Percentiles rank a stretch among this genome's conserved stretches.
Conservation (phyloP, 2,888 invertebrate genomes). For the Octonoba sinensis region DNA sequence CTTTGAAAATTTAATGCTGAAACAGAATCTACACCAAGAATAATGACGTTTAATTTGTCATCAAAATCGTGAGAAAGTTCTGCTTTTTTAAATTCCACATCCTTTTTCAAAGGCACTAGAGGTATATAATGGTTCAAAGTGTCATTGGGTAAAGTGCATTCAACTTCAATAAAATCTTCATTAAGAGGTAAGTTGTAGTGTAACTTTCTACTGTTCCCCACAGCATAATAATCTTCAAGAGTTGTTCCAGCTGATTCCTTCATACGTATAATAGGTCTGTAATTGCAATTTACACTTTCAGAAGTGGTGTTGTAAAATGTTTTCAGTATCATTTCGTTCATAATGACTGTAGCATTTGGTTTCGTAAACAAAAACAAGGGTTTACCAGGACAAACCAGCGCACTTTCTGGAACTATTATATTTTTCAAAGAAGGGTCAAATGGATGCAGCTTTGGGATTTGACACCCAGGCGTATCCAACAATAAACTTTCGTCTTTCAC, state of each 20-base stretch:
- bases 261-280: conserved; percentile 11
- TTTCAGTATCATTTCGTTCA: conserved; percentile 39
- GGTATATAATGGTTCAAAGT: conserved; percentile 50
- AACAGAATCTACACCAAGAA: conserved; percentile 88
- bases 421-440: conserved; percentile 52
- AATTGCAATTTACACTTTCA: conserved; percentile 29
- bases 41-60: conserved; percentile 77
- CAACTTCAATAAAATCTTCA: conserved; percentile 53
- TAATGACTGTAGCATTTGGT: conserved; percentile 27
- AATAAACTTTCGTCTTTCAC: conserved; percentile 13
- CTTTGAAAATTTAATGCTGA: conserved; percentile 83
- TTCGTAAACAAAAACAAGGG: conserved; percentile 35
- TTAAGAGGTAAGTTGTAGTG: conserved; percentile 47
- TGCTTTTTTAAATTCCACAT: conserved; percentile 29
- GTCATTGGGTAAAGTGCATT: conserved; percentile 9
- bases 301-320: conserved; percentile 19
- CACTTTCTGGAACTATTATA: conserved; percentile 10
- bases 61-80: background rate
- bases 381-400: conserved; percentile 34
- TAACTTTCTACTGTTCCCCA: conserved; percentile 22
- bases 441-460: conserved; percentile 60
- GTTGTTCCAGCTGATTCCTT: background rate
- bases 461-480: conserved; percentile 61
- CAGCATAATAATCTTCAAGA: conserved; percentile 37
- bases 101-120: conserved; percentile 37